Evolutionary conservation across 2,888 invertebrate species (phyloP).

Genomic region (Brenthis hecate): DNA sequence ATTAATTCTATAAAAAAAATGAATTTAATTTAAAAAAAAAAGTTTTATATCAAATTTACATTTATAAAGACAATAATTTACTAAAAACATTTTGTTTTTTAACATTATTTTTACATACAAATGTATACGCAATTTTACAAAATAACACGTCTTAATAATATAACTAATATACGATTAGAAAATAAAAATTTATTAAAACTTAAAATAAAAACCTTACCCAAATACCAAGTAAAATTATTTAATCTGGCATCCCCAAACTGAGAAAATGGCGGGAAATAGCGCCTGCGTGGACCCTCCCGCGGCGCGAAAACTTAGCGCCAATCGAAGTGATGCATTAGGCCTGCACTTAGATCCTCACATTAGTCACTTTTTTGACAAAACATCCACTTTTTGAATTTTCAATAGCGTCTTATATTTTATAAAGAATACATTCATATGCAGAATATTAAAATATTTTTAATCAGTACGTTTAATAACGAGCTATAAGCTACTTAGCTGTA

Average conservation of each 20-base stretch:
- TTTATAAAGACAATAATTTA: too few relatives aligned
- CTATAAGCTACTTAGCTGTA: too few relatives aligned
- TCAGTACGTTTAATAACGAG: too few relatives aligned
- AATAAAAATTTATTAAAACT: neutral
- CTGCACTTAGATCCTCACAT: constrained; percentile 49
- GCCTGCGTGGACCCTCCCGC: constrained; percentile 68
- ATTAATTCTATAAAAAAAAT: too few relatives aligned
- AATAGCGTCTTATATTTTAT: too few relatives aligned
- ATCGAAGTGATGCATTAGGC: constrained; percentile 69
- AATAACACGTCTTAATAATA: neutral
- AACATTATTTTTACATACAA: too few relatives aligned
- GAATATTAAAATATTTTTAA: too few relatives aligned
- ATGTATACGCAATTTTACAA: neutral
- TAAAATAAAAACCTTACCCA: constrained; percentile 29
- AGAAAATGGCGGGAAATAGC: constrained; percentile 73
- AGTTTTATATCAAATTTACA: too few relatives aligned
- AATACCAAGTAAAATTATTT: constrained; percentile 35
- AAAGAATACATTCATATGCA: too few relatives aligned
- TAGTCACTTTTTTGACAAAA: constrained; percentile 12
- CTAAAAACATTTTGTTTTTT: too few relatives aligned
- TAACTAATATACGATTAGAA: neutral
- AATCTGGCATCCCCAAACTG: constrained; percentile 54
- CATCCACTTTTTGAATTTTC: neutral
- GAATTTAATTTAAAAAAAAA: too few relatives aligned
- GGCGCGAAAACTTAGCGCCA: constrained; percentile 64